Evolutionary conservation across 2,797 vertebrate species (phyloP), one percentile per base, ranked within the genome.

Genomic region (Avahi laniger): DNA sequence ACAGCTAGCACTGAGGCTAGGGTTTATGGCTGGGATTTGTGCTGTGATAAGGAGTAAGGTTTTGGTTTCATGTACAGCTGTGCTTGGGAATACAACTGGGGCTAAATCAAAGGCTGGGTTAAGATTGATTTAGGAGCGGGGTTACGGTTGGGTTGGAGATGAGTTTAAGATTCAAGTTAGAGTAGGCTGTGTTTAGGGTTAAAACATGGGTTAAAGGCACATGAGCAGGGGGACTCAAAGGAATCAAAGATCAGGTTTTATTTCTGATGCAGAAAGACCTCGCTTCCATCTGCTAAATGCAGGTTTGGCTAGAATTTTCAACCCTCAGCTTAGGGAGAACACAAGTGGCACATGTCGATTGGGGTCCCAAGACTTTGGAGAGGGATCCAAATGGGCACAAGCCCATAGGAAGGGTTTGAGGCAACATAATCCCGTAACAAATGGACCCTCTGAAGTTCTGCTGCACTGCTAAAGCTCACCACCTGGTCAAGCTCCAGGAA

Each of bases 211-310:
- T 88, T 65, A 41, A 89, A 81, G 57, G 52, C 46, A 63, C 14
- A 26, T 13, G 20, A 33, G 35, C 75, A 59, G 48, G 10, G 17
- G 8, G 24, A 50, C 70, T 89, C 17, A 13, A 48, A 24, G 24
- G 7, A 33, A 87, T 63, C 24, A 54, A 84, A 93, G 91, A 13
- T 87, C 65, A 94, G n/a, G n/a, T 75, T 95, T 89, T 81, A 50
- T 50, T 95, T 95, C 14, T 91, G 46, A 80, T 35, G 8, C 14
- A 76, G 85, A 84, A 94, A 89, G 65, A 87, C 67, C 22, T 78
- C n/a, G 35, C n/a, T n/a, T 83, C 69, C 41, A 28, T n/a, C 54
- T 52, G 35, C 61, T 82, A 17, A 88, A 41, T 46, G 12, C 67
- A 50, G 13, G 38, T 73, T 81, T 79, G 61, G 26, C 43, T 78